Evolutionary conservation across 2,888 invertebrate genomes (phyloP).

Genomic region (Coelinius sp.): DNA sequence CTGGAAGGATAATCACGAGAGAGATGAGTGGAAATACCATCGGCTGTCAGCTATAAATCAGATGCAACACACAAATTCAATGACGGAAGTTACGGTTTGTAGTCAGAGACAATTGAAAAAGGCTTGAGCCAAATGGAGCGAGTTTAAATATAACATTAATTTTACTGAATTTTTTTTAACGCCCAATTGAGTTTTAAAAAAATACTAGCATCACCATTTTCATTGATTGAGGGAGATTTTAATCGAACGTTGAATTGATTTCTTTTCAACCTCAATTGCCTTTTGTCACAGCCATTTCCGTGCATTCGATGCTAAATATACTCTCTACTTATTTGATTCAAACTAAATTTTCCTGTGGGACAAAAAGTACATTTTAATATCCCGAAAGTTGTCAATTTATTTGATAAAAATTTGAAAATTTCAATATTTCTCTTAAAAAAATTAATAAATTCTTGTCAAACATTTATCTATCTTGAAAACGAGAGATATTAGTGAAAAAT

Average conservation of each 20-base stretch:
- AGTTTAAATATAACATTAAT: constrained; percentile 25
- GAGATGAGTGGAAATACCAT: constrained; percentile 5
- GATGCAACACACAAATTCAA: constrained; percentile 10
- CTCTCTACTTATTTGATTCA: not conserved
- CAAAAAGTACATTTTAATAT: not conserved
- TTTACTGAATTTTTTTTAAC: not conserved
- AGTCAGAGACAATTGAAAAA: constrained; percentile 20
- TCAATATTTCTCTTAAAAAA: too few species aligned
- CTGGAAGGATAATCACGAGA: not conserved
- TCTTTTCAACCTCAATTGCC: constrained; percentile 8
- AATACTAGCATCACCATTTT: not conserved
- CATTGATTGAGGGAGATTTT: not conserved
- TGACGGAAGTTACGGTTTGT: constrained; percentile 29
- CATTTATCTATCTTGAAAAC: too few species aligned
- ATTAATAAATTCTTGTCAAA: too few species aligned
- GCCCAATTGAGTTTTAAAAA: not conserved
- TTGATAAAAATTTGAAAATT: not conserved
- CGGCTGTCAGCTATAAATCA: not conserved
- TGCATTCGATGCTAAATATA: constrained; percentile 15
- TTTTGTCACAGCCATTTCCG: constrained; percentile 21
- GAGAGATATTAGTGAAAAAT: too few species aligned
- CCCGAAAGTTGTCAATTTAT: not conserved
- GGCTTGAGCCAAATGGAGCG: constrained; percentile 24
- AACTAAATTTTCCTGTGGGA: constrained; percentile 5
- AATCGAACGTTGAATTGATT: not conserved